Evolutionary conservation across 2,888 invertebrate genomes (phyloP).

Genomic region (Acleris sparsana): DNA sequence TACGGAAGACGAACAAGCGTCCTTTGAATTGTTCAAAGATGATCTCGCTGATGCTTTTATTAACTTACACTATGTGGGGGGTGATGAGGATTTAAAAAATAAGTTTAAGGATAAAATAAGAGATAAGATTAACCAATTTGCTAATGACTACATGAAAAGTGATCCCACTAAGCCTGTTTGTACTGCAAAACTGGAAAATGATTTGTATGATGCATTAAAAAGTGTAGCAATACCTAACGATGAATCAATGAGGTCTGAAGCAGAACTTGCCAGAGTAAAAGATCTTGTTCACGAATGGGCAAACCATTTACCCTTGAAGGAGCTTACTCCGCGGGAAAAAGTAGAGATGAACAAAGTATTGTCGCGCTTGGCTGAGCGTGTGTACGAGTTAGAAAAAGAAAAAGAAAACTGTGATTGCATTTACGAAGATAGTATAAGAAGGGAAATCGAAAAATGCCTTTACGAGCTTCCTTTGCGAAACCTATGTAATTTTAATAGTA

Average conservation of each 20-base stretch:
- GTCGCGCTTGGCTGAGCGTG: conserved; percentile 50
- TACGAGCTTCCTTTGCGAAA: conserved; percentile 49
- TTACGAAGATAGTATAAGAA: conserved; percentile 42
- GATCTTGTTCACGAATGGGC: conserved; percentile 55
- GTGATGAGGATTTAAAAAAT: conserved; percentile 43
- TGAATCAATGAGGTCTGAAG: conserved; percentile 52
- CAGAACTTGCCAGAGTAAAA: conserved; percentile 55
- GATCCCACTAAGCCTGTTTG: conserved; percentile 49
- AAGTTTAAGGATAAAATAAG: conserved; percentile 53
- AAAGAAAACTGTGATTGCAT: conserved; percentile 40
- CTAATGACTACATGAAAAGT: conserved; percentile 53
- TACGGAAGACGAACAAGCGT: conserved; percentile 48
- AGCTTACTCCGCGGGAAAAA: conserved; percentile 42
- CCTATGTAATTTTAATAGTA: conserved; percentile 38
- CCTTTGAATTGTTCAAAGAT: conserved; percentile 59
- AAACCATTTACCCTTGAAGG: conserved; percentile 49
- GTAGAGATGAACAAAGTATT: conserved; percentile 50
- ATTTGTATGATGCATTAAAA: conserved; percentile 53
- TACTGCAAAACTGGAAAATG: conserved; percentile 47
- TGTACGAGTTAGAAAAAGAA: conserved; percentile 55
- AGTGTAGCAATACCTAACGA: conserved; percentile 53
- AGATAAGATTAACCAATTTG: conserved; percentile 55
- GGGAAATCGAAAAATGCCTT: conserved; percentile 53
- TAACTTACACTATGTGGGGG: conserved; percentile 52
- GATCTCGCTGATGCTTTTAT: conserved; percentile 63